These are phyloP conservation scores for Strigops habroptila DNA, from an alignment of 2,113 vertebrate species.

Conservation along the genomic window DNA sequence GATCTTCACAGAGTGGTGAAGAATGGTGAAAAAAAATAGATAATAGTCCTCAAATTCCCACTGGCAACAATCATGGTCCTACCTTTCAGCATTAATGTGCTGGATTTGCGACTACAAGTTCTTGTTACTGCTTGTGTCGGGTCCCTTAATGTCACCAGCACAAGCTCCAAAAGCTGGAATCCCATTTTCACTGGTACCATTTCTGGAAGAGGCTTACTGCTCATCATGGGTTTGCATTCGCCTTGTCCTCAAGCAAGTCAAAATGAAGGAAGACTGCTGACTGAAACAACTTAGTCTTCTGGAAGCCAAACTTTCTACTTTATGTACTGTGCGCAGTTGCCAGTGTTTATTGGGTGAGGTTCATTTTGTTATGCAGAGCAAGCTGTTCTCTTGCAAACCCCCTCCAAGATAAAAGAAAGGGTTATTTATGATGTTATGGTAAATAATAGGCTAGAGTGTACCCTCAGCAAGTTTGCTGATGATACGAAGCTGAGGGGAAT, in stretches of 20 bases:
- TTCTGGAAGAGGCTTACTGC: neutral
- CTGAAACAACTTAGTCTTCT: neutral
- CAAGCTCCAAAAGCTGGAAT: neutral
- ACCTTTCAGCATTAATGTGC: neutral
- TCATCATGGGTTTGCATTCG: neutral
- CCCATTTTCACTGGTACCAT: neutral
- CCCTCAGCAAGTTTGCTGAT: neutral
- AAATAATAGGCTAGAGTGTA: neutral
- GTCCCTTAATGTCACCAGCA: neutral
- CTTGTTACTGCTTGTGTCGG: neutral
- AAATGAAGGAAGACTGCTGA: neutral
- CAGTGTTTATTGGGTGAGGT: neutral
- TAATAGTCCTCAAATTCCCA: neutral
- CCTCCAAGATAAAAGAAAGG: neutral
- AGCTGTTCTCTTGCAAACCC: neutral
- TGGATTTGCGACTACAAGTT: accelerated
- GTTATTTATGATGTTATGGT: neutral
- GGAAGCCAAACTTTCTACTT: neutral
- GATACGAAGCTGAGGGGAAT: neutral
- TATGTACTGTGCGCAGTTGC: neutral
- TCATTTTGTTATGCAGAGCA: neutral
- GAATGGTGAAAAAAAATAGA: neutral
- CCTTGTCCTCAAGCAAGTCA: neutral
- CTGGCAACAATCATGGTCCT: neutral
- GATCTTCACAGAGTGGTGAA: neutral